A percentile compares a stretch with the other conserved stretches of the same genome.
Conservation (phyloP, 2,797 vertebrate species). For the Enoplosus armatus region DNA sequence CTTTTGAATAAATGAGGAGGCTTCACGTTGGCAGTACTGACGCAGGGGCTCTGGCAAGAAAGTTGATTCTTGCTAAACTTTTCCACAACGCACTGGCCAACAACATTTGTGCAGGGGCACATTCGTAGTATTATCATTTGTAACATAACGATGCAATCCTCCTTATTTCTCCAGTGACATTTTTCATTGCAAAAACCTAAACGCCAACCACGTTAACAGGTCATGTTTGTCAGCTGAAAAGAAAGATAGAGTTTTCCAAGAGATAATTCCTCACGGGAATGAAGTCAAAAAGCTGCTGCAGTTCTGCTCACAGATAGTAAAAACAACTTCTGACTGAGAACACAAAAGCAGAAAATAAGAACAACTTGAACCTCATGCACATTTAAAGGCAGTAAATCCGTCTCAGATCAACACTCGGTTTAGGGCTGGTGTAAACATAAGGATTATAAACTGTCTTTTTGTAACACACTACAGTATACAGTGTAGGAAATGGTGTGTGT, state of each 20-base stretch:
- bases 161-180: too few relatives aligned
- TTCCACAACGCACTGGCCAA: background rate
- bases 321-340: constrained; percentile 2
- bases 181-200: background rate
- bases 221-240: background rate
- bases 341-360: constrained; percentile 8
- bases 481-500: background rate
- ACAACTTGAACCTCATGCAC: background rate
- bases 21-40: background rate
- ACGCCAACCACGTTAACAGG: background rate
- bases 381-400: background rate
- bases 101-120: background rate
- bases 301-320: background rate
- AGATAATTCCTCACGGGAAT: background rate
- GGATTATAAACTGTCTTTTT: constrained; percentile 16
- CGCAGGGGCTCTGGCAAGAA: background rate
- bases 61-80: background rate
- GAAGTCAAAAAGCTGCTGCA: background rate
- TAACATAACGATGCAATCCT: background rate
- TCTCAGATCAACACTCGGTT: background rate
- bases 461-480: background rate
- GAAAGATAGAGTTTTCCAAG: background rate
- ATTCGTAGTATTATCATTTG: background rate
- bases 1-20: background rate
- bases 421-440: background rate